Base-by-base conservation (phyloP, 2,888 invertebrate genomes). In the Pterostichus madidus region DNA sequence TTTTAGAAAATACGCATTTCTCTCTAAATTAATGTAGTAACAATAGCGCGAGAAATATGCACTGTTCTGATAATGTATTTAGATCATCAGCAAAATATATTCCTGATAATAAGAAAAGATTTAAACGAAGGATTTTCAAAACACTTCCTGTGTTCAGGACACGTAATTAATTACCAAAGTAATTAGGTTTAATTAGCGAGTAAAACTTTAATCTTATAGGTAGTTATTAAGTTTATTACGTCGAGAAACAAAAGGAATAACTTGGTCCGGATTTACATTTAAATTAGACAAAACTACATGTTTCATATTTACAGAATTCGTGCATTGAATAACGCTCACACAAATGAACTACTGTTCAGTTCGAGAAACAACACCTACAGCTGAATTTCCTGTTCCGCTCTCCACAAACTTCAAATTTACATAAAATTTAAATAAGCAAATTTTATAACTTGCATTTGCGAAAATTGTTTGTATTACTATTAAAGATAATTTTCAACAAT, bases 181-280 rank as follows among this genome's bases (percentile, higher is more conserved):
- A 71, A 71, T 71, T 71, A 71, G 44, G 44, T 44, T 44, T 71
- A 71, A 71, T 71, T 44, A 71, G 44, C 68, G 13, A 44, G 44
- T 71, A 71, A 71, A 71, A 71, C 68, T 71, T 71, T 44, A 71
- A 71, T 71, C 68, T 71, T 71, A 71, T 71, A 71, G 44, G 68
- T 44, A 71, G 68, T 71, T 71, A 71, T 71, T 44, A 71, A 71
- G 68, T 71, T 71, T 44, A 71, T 44, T 4, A 17, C 17, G 13
- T 1, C 10, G 15, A 7, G 11, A 44, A 71, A 44, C 68, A 71
- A 71, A 71, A 71, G 44, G 44, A 24, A 71, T 71, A 71, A 71
- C 15, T 71, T 71, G 1, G 68, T 13, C 10, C 4, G 44, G 17
- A 71, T 71, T 71, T 71, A 44, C 68, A 71, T 71, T 71, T 71